Conservation (phyloP, 2,113 vertebrate genomes). For the Neolamprologus devosi region DNA sequence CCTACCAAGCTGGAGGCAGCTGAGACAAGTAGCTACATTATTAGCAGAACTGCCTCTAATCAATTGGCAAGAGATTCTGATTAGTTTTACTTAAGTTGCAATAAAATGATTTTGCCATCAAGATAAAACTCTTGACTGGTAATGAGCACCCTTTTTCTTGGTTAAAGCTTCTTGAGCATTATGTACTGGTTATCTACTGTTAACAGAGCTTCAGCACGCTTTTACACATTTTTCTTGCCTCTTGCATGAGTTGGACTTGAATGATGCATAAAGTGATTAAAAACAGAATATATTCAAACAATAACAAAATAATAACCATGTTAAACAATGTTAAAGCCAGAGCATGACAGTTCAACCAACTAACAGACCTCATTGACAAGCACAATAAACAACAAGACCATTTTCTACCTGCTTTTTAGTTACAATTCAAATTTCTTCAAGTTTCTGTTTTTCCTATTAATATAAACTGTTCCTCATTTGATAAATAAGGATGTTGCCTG, state of each 20-base stretch:
- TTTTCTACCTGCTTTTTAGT: not conserved
- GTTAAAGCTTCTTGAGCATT: not conserved
- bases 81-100: not conserved
- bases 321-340: not conserved
- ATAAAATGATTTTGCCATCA: conserved; percentile 10
- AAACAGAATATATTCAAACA: not conserved
- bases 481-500: not conserved
- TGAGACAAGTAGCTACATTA: not conserved
- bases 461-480: not conserved
- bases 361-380: not conserved
- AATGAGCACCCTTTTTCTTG: not conserved
- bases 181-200: not conserved
- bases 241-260: not conserved
- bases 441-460: not conserved
- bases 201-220: not conserved
- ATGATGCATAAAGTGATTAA: not conserved
- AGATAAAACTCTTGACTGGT: not conserved
- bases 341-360: not conserved
- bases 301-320: not conserved
- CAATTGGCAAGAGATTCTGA: not conserved
- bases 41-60: not conserved
- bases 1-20: not conserved
- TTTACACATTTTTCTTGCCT: not conserved
- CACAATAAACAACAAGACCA: not conserved
- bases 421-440: not conserved